Evolutionary conservation across 2,888 invertebrate species (phyloP).

Genomic region (Uropetala carovei): DNA sequence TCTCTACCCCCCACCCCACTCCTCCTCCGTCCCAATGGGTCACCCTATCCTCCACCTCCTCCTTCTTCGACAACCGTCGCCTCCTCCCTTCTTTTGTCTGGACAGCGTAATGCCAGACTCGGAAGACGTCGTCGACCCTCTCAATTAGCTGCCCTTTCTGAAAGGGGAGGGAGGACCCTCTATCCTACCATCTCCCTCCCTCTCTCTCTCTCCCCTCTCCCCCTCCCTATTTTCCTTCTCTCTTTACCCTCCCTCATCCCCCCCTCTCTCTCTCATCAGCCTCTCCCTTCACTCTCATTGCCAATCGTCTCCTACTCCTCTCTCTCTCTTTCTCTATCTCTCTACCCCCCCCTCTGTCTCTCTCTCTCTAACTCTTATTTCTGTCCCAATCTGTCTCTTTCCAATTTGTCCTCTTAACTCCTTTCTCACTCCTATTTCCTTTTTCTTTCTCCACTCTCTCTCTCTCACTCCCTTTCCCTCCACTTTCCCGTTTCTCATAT

Average conservation of each 20-base stretch:
- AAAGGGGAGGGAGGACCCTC: neutral
- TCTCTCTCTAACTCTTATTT: neutral
- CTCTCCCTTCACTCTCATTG: conserved; percentile 6
- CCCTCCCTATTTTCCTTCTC: neutral
- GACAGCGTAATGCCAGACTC: conserved; percentile 45
- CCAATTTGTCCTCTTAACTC: too few species aligned
- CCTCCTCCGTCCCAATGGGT: neutral
- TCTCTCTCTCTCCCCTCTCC: neutral
- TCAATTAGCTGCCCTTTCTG: conserved; percentile 54
- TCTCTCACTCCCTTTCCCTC: too few species aligned
- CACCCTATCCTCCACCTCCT: neutral
- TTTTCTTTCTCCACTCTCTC: too few species aligned
- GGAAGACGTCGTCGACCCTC: conserved; percentile 38
- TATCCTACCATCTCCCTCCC: neutral
- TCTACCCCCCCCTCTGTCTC: neutral
- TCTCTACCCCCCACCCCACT: neutral
- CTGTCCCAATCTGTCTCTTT: too few species aligned
- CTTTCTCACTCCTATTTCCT: too few species aligned
- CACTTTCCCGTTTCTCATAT: too few species aligned
- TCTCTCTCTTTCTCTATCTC: neutral
- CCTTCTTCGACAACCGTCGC: neutral
- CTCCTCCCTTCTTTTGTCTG: conserved; percentile 15
- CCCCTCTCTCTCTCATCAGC: neutral
- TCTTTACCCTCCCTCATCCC: neutral
- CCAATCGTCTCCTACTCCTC: neutral